Evolutionary conservation across 2,113 vertebrate species (phyloP).

Genomic region (Phasianus colchicus): DNA sequence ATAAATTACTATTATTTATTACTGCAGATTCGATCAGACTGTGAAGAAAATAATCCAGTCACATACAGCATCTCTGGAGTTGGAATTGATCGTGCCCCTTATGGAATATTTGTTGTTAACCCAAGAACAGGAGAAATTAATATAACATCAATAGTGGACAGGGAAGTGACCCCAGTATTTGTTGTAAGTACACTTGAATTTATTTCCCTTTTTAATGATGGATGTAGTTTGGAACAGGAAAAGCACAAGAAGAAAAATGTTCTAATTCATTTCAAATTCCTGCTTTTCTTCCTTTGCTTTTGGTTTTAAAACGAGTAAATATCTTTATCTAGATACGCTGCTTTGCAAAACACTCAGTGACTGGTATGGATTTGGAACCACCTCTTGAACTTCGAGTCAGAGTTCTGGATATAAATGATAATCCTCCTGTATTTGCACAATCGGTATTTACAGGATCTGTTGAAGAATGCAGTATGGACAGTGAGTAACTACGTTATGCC

Average conservation of each 20-base stretch:
- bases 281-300: background rate
- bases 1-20: background rate
- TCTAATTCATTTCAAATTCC: background rate
- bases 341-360: slow-evolving; percentile 73
- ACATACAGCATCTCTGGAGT: slow-evolving; percentile 83
- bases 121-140: slow-evolving; percentile 81
- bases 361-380: slow-evolving; percentile 76
- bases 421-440: slow-evolving; percentile 79
- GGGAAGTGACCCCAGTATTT: slow-evolving; percentile 84
- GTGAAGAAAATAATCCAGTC: slow-evolving; percentile 74
- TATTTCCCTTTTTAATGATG: background rate
- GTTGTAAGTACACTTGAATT: slow-evolving; percentile 67
- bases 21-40: slow-evolving; percentile 90
- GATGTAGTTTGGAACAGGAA: background rate
- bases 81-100: slow-evolving; percentile 81
- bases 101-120: slow-evolving; percentile 79
- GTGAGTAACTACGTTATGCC: slow-evolving; percentile 60
- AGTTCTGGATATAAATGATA: slow-evolving; percentile 85
- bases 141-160: slow-evolving; percentile 85
- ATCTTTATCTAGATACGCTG: slow-evolving; percentile 77
- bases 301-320: background rate
- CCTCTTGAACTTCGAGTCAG: slow-evolving; percentile 81
- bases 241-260: background rate
- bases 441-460: slow-evolving; percentile 74
- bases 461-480: slow-evolving; percentile 79